These are phyloP conservation scores for Cantharis nigra DNA, from an alignment of 2,888 invertebrate species.

Conservation along the genomic window DNA sequence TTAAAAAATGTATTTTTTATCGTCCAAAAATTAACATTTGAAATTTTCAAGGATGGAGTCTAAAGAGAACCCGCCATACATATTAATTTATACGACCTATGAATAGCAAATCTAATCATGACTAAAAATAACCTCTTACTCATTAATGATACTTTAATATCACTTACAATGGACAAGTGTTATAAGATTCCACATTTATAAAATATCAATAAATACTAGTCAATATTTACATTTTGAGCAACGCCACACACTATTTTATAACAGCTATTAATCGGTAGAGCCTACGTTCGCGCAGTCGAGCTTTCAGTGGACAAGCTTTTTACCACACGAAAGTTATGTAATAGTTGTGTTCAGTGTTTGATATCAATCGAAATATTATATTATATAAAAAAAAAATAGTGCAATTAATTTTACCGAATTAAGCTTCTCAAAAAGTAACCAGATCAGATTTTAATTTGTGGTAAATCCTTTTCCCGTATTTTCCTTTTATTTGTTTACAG, in stretches of 20 bases:
- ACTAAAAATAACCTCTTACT: conserved; percentile 44
- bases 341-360: not conserved
- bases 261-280: not conserved
- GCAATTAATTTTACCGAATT: not conserved
- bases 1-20: not conserved
- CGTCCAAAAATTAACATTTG: not conserved
- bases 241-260: not conserved
- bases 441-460: not conserved
- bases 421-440: not conserved
- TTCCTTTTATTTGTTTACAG: not conserved
- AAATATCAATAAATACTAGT: not conserved
- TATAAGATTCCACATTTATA: not conserved
- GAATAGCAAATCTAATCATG: conserved; percentile 39
- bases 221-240: not conserved
- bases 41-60: conserved; percentile 49
- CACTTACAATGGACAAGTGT: not conserved
- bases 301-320: not conserved
- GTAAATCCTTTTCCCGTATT: not conserved
- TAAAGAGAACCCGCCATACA: conserved; percentile 50
- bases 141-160: conserved; percentile 12
- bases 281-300: not conserved
- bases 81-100: conserved; percentile 42
- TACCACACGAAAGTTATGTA: not conserved
- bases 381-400: not conserved
- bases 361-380: not conserved